These are phyloP conservation scores for Microplitis deprimator DNA, from an alignment of 2,888 invertebrate species.

Conservation along the genomic window DNA sequence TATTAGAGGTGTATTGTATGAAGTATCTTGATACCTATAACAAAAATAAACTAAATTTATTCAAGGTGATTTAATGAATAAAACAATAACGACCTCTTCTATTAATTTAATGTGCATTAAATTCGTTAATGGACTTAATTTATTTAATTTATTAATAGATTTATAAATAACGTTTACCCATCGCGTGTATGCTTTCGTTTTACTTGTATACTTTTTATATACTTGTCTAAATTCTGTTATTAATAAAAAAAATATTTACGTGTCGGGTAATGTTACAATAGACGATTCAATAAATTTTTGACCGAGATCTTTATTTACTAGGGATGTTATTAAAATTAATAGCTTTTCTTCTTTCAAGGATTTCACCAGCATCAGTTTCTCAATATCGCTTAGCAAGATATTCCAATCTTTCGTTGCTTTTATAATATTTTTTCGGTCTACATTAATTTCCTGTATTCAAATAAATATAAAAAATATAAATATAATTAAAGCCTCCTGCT, in stretches of 20 bases:
- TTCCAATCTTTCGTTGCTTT: slow-evolving; percentile 76
- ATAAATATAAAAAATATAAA: slow-evolving; percentile 17
- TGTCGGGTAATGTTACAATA: slow-evolving; percentile 76
- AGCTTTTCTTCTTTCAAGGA: slow-evolving; percentile 85
- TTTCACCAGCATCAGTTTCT: slow-evolving; percentile 86
- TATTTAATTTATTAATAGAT: not conserved
- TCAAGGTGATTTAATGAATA: not conserved
- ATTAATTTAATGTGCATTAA: no score
- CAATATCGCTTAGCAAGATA: slow-evolving; percentile 77
- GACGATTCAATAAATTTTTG: slow-evolving; percentile 87
- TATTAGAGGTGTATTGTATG: slow-evolving; percentile 82
- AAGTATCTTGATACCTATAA: slow-evolving; percentile 81
- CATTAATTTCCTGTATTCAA: slow-evolving; percentile 74
- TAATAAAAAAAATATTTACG: slow-evolving; percentile 27
- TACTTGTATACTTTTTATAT: not conserved
- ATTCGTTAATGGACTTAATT: not conserved
- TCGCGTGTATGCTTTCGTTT: not conserved
- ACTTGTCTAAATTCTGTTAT: not conserved
- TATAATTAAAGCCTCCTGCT: not conserved
- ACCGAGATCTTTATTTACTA: slow-evolving; percentile 84
- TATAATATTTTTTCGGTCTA: slow-evolving; percentile 70
- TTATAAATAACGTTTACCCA: not conserved
- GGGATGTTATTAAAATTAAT: slow-evolving; percentile 85
- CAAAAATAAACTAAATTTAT: not conserved
- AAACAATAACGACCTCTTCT: no score